Evolutionary conservation across 2,797 vertebrate genomes (phyloP).

Genomic region (Agapornis canus): DNA sequence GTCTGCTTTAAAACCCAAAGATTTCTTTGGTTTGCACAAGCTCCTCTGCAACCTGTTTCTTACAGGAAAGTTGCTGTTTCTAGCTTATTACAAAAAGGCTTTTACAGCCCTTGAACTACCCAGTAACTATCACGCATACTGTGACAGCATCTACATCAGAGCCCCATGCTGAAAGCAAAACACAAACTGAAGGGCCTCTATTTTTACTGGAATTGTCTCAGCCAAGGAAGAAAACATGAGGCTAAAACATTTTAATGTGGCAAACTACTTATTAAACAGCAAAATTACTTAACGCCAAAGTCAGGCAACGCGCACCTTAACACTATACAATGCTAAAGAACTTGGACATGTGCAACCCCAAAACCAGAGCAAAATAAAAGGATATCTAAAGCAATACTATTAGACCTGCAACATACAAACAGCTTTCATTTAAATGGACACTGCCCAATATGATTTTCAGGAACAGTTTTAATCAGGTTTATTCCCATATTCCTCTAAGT

Average conservation of each 20-base stretch:
- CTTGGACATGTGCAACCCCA: neutral
- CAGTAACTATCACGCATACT: neutral
- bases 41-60: neutral
- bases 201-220: neutral
- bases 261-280: neutral
- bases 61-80: neutral
- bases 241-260: neutral
- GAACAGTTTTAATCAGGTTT: neutral
- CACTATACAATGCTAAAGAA: neutral
- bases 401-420: neutral
- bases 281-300: neutral
- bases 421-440: slow-evolving; percentile 58
- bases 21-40: neutral
- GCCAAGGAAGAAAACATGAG: neutral
- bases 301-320: neutral
- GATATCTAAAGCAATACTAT: neutral
- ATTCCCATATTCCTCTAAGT: neutral
- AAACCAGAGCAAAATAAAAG: neutral
- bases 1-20: neutral
- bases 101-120: neutral
- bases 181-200: neutral
- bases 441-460: neutral
- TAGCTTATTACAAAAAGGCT: neutral
- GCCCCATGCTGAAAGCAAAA: neutral
- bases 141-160: neutral